Conservation (phyloP, 2,888 invertebrate species). For the Cataglyphis altisquamis region DNA sequence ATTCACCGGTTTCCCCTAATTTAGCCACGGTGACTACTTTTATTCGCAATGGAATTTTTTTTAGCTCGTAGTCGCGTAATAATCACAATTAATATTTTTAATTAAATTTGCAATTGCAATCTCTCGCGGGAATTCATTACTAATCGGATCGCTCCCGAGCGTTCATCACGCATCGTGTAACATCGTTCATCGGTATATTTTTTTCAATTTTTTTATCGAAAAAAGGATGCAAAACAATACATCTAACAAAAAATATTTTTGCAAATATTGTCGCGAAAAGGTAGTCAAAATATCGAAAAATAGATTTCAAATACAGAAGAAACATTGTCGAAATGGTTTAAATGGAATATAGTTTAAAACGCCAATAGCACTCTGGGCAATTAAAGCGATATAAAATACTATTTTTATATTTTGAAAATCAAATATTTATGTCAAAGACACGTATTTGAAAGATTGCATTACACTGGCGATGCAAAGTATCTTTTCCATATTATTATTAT, state of each 20-base stretch:
- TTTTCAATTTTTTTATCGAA: neutral
- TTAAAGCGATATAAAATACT: neutral
- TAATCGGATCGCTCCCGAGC: neutral
- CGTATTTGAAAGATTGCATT: neutral
- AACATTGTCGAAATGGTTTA: neutral
- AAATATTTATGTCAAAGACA: conserved; percentile 26
- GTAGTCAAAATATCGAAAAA: conserved; percentile 29
- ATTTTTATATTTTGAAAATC: neutral
- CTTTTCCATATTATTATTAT: neutral
- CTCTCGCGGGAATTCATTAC: neutral
- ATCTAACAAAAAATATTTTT: conserved; percentile 32
- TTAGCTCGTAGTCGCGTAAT: conserved; percentile 15
- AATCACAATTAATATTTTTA: conserved; percentile 4
- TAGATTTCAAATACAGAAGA: neutral
- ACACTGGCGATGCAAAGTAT: neutral
- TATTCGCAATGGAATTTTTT: neutral
- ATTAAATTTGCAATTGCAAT: neutral
- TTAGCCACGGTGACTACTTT: neutral
- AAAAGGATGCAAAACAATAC: neutral
- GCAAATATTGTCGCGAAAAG: neutral
- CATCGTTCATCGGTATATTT: neutral
- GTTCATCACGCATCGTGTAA: neutral
- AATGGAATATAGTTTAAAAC: conserved; percentile 14
- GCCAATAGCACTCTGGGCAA: conserved; percentile 16
- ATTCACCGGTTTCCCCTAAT: neutral